Evolutionary conservation across 2,113 vertebrate genomes (phyloP).

Genomic region (Lepus europaeus): DNA sequence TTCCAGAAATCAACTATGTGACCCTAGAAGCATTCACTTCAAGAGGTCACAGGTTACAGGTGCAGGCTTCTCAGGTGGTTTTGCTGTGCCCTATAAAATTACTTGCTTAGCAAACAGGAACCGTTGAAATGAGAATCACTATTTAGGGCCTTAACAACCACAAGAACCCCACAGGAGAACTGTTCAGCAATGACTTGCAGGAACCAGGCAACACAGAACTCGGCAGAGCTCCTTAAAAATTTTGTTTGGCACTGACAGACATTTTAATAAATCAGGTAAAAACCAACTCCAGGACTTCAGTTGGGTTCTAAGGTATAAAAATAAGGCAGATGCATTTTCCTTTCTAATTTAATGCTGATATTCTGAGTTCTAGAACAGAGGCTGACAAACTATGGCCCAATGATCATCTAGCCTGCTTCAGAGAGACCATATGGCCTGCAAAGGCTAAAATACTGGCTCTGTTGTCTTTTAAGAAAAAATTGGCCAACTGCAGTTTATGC

Average conservation of each 20-base stretch:
- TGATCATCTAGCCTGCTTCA: neutral
- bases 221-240: neutral
- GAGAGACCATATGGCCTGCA: neutral
- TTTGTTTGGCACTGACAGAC: neutral
- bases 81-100: neutral
- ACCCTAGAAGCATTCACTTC: neutral
- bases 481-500: neutral
- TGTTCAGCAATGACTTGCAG: neutral
- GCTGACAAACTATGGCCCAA: neutral
- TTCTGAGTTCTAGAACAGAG: neutral
- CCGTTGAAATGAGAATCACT: neutral
- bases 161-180: neutral
- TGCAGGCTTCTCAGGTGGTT: neutral
- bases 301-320: conserved; percentile 16
- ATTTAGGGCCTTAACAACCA: neutral
- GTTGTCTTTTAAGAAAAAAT: conserved; percentile 28
- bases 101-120: neutral
- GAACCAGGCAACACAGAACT: neutral
- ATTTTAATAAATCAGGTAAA: conserved; percentile 51
- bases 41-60: conserved; percentile 14
- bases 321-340: neutral
- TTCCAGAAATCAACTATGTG: conserved; percentile 45
- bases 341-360: conserved; percentile 39
- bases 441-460: conserved; percentile 7
- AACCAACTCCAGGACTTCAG: neutral